Percentiles rank a stretch among this genome's conserved stretches.
These are phyloP conservation scores for Eucera pruinosa DNA, from an alignment of 2,888 invertebrate species.

Conservation along the genomic window DNA sequence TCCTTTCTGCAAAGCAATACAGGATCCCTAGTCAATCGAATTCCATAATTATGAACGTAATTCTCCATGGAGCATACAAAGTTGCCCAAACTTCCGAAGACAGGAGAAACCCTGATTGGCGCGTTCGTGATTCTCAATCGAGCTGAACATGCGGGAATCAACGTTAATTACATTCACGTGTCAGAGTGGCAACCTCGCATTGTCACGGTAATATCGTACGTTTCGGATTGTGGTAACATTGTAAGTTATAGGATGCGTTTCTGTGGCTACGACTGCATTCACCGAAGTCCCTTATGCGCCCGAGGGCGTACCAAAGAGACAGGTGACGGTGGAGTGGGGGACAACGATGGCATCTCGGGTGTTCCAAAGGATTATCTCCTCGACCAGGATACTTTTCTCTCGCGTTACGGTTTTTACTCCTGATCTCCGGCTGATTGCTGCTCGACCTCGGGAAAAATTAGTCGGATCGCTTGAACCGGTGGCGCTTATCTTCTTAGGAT, in stretches of 20 bases:
- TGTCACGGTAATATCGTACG: slow-evolving; percentile 15
- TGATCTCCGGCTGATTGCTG: slow-evolving; percentile 65
- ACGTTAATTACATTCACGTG: slow-evolving; percentile 57
- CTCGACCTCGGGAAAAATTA: slow-evolving; percentile 74
- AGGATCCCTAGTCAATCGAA: not conserved
- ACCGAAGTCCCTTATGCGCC: not conserved
- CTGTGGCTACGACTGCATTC: slow-evolving; percentile 11
- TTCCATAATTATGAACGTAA: slow-evolving; percentile 2
- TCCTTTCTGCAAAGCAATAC: not conserved
- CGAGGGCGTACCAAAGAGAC: not conserved
- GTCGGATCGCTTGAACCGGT: slow-evolving; percentile 76
- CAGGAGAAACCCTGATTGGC: not conserved
- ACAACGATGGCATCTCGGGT: slow-evolving; percentile 63
- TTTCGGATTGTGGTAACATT: slow-evolving; percentile 31
- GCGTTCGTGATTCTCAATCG: slow-evolving; percentile 32
- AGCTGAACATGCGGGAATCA: slow-evolving; percentile 28
- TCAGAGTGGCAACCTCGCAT: slow-evolving; percentile 18
- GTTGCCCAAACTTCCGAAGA: slow-evolving; percentile 18
- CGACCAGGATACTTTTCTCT: slow-evolving; percentile 58
- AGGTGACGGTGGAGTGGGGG: not conserved
- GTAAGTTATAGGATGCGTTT: slow-evolving; percentile 36
- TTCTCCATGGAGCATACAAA: not conserved
- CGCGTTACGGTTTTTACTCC: slow-evolving; percentile 38
- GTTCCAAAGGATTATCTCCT: slow-evolving; percentile 67
- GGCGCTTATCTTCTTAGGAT: slow-evolving; percentile 74